phyloP scores from a whole-genome alignment of 2,113 vertebrate species.

The Naja naja region DNA sequence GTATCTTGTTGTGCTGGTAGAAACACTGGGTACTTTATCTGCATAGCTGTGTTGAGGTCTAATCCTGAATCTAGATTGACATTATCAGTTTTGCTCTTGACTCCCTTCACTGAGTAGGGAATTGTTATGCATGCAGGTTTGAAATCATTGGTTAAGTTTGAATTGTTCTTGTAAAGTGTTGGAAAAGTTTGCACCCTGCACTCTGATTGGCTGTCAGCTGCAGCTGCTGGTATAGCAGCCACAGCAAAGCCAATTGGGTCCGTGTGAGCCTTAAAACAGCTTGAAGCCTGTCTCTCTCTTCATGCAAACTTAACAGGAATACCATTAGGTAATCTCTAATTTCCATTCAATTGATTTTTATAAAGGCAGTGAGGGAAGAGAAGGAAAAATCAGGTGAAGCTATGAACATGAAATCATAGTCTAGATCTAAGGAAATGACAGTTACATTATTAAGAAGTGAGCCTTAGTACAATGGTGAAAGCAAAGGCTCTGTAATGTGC shows the following conservation, averaged over 20 bases:
- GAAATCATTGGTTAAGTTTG: no score
- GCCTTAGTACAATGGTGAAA: conserved; percentile 5
- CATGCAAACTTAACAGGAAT: no score
- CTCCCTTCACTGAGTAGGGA: not conserved
- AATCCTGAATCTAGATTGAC: not conserved
- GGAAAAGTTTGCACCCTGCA: no score
- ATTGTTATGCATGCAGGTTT: no score
- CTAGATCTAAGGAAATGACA: not conserved
- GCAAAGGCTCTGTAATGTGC: not conserved
- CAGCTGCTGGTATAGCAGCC: no score
- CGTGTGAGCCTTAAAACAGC: no score
- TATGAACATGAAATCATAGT: not conserved
- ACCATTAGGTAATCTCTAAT: not conserved
- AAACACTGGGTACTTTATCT: not conserved
- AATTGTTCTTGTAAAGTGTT: no score
- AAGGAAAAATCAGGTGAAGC: not conserved
- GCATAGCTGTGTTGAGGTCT: not conserved
- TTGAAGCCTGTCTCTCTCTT: no score
- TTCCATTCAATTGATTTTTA: not conserved
- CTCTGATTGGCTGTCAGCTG: no score
- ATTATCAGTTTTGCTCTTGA: not conserved
- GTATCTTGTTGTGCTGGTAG: not conserved
- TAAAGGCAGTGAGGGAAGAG: not conserved
- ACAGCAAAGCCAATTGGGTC: no score
- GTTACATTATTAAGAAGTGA: not conserved